A percentile compares a stretch with the other conserved stretches of the same genome.
Conservation (phyloP, 2,888 invertebrate species). For the Harpalus rubripes region DNA sequence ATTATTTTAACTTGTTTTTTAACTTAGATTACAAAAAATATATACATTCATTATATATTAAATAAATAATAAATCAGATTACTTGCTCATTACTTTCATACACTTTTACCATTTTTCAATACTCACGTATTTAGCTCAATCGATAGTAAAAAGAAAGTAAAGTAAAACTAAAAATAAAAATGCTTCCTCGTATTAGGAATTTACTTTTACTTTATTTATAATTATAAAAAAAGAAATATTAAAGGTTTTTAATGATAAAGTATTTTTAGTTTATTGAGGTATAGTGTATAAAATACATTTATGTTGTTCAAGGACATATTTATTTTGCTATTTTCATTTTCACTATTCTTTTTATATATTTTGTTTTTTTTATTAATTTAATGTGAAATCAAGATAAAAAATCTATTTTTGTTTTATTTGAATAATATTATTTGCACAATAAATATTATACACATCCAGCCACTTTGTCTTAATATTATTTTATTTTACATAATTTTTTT, state of each 20-base stretch:
- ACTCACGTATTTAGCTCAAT: background rate
- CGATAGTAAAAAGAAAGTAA: background rate
- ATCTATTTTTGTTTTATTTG: too few species aligned
- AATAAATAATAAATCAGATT: constrained; percentile 21
- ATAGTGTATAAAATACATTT: background rate
- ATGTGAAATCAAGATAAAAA: too few species aligned
- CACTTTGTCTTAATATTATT: too few species aligned
- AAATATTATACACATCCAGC: too few species aligned
- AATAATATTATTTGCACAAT: too few species aligned
- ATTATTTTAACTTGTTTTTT: constrained; percentile 40
- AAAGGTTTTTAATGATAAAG: background rate
- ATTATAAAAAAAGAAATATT: background rate
- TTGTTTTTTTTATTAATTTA: too few species aligned
- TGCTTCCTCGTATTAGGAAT: background rate
- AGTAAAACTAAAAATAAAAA: background rate
- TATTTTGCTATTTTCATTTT: background rate
- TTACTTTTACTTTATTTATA: background rate
- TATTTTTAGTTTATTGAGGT: background rate
- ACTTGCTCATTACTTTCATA: constrained; percentile 9
- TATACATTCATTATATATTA: constrained; percentile 42
- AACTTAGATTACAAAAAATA: constrained; percentile 47
- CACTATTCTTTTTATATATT: too few species aligned
- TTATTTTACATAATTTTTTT: too few species aligned
- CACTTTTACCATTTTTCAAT: background rate
- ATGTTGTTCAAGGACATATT: background rate